phyloP scores from a whole-genome alignment of 2,113 vertebrate species.

The Gambusia holbrooki region DNA sequence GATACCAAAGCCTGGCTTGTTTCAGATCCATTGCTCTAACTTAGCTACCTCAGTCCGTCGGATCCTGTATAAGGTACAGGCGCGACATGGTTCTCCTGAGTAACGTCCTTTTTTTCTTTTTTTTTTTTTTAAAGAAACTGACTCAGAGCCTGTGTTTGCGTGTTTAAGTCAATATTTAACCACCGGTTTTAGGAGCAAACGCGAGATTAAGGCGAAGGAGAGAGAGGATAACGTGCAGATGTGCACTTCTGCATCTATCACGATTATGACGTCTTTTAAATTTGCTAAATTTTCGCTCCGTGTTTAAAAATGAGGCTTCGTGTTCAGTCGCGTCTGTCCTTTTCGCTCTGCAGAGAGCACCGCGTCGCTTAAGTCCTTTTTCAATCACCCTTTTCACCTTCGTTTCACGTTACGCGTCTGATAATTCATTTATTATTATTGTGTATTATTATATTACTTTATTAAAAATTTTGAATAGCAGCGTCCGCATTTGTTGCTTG shows the following conservation, averaged over 20 bases:
- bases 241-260: neutral
- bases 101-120: neutral
- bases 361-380: too few relatives aligned
- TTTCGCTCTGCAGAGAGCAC: too few relatives aligned
- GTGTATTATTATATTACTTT: neutral
- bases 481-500: too few relatives aligned
- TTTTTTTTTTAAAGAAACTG: neutral
- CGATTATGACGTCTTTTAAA: neutral
- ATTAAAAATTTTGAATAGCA: too few relatives aligned
- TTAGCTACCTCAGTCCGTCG: neutral
- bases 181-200: constrained; percentile 34
- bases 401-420: neutral
- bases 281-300: neutral
- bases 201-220: constrained; percentile 16
- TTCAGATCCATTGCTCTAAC: neutral
- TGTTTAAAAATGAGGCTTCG: neutral
- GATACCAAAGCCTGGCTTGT: neutral
- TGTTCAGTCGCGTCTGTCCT: neutral
- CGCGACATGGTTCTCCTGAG: constrained; percentile 21
- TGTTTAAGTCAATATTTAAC: constrained; percentile 74
- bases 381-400: too few relatives aligned
- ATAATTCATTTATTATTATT: neutral
- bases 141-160: constrained; percentile 45
- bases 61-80: constrained; percentile 14
- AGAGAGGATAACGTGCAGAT: neutral